Evolutionary conservation across 2,797 vertebrate species (phyloP).

Genomic region (Hapalemur alaotrensis): DNA sequence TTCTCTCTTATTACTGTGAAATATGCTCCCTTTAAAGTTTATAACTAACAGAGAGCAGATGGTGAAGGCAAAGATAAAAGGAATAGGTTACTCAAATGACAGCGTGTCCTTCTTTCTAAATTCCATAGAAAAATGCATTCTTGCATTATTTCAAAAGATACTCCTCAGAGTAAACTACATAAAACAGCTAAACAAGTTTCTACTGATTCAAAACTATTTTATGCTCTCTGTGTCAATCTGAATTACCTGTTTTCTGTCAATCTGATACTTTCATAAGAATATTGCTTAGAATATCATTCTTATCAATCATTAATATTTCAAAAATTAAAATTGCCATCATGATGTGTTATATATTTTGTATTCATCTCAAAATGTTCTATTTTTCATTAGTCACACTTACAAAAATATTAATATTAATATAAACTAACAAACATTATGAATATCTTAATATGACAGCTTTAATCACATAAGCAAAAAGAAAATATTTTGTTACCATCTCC

Average conservation of each 20-base stretch:
- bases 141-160: background rate
- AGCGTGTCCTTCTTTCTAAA: background rate
- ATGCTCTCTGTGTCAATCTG: background rate
- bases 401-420: background rate
- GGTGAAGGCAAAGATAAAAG: slow-evolving; percentile 3
- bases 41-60: background rate
- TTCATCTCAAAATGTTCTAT: background rate
- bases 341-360: background rate
- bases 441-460: background rate
- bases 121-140: background rate
- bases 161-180: background rate
- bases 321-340: background rate
- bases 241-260: background rate
- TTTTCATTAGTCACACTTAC: background rate
- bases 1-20: slow-evolving; percentile 9
- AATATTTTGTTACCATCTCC: background rate
- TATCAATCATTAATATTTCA: background rate
- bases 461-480: background rate
- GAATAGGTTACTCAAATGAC: background rate
- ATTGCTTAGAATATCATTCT: background rate
- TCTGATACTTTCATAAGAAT: background rate
- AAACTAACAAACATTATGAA: background rate
- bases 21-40: slow-evolving; percentile 25
- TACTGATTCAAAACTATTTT: background rate
- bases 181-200: background rate